Base-by-base conservation (phyloP, 1,140 invertebrate species). In the Drosophila arizonae region DNA sequence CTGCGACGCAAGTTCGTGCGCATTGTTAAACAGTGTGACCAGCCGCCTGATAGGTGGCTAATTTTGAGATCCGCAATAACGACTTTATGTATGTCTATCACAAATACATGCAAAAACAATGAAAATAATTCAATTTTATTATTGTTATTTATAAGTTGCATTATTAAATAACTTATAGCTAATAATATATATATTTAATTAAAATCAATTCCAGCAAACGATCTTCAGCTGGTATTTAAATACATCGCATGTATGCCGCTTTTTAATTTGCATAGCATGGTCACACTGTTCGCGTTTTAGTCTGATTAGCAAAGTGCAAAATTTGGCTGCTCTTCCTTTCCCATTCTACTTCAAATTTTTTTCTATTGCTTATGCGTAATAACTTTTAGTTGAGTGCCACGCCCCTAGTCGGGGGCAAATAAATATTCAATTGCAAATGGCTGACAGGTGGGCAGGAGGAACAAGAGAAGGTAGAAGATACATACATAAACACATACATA, bases 361-460 rank as follows among this genome's bases (percentile, higher is more conserved):
- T 13, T 6, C 26, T 11, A 46, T 33, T 54, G 36, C 55, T 60
- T 76, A 69, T 64, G 72, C 74, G 65, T 84, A 79, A 82, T 82
- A 82, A 82, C 70, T 85, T 77, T 61, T 80, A 77, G 73, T 85
- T 79, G 68, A 43, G 36, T 51, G 73, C 72, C 72, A 84, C 81
- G 74, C 81, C 76, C 54, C 45, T 15, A 8, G 45, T 33, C 62
- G 66, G 48, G 72, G 65, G 46, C 66, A 71, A 71, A 84, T 84
- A 84, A 84, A 84, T 84, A 85, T 84, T 84, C 77, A 84, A 86
- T 85, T 80, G 80, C 77, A 60, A 85, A 85, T 76, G 80, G 62
- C 55, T 51, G 45, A 51, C 56, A 57, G 33, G 61, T 33, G n/a
- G 13, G 15, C 9, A 13, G 11, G 1, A n/a, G n/a, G 11, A 4